Base-by-base conservation (phyloP, 2,797 vertebrate species). In the Acanthornis magna region DNA sequence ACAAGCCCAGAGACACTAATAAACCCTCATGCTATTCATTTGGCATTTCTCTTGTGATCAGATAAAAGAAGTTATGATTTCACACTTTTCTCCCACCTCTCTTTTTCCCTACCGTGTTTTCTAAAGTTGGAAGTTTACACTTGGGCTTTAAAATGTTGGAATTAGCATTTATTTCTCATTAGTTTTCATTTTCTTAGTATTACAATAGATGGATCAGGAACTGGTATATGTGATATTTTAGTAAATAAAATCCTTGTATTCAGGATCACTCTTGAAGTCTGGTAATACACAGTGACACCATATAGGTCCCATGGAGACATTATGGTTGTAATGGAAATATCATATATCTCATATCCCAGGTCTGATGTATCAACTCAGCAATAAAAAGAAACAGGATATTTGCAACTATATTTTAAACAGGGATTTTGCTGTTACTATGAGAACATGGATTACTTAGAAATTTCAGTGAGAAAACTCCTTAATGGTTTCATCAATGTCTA, bases 351-450 rank as follows among this genome's bases (percentile, higher is more conserved):
- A 91, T 92, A 89, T 76, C 82, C 73, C 75, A 92, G 76, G 87
- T 93, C 93, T 97, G 96, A 96, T 82, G 88, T 94, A 95, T 93
- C 96, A 96, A 88, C 92, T 93, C 86, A 65, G 94, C 86, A 95
- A 88, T 97, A 96, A 96, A 96, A 96, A 95, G 96, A 96, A 97
- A 97, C 82, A 93, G 96, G 95, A 97, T 97, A 94, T 96, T 97
- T 96, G 94, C 91, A 96, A 92, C 93, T 94, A 58, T 95, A 95
- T 95, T 95, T 97, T 95, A 96, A 73, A 78, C 92, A 93, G 93
- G 89, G 93, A 80, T 94, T 97, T 95, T 96, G 79, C 88, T 89
- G 83, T 96, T 95, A 94, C 92, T 96, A 95, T 96, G 96, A 97
- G 96, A 96, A 94, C 95, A 20, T 21, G 94, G 96, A 96, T 97